These are phyloP conservation scores for Laterallus jamaicensis DNA, from an alignment of 2,113 vertebrate genomes.

Conservation along the genomic window DNA sequence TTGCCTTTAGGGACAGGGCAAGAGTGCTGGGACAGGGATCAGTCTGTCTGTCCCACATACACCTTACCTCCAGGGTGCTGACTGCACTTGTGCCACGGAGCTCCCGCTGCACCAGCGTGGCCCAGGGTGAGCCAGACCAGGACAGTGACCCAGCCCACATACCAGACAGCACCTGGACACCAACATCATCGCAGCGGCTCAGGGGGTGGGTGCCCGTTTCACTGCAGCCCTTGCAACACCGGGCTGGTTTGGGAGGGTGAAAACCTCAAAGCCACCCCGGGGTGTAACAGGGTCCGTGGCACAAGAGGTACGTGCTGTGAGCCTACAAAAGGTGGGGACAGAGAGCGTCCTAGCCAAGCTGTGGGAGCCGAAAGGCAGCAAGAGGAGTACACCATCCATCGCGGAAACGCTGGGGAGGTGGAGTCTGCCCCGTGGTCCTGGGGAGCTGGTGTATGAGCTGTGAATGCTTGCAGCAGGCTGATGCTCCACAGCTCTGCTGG, in stretches of 20 bases:
- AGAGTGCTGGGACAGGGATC: no score
- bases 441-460: not conserved
- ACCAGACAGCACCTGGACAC: not conserved
- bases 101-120: not conserved
- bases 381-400: accelerated
- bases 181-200: not conserved
- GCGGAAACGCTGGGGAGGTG: no score
- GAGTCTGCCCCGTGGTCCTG: accelerated
- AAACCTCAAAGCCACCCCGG: not conserved
- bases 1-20: not conserved
- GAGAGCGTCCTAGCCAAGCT: accelerated
- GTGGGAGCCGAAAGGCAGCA: not conserved
- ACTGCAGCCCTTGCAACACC: accelerated
- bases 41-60: not conserved
- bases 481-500: not conserved
- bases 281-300: no score
- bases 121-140: not conserved
- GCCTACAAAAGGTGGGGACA: no score
- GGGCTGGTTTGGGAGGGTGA: not conserved
- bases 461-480: not conserved
- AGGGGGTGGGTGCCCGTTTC: accelerated
- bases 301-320: not conserved
- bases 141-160: no score
- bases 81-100: no score
- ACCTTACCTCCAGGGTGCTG: accelerated